These are phyloP conservation scores for Xiphophorus birchmanni DNA, from an alignment of 2,797 vertebrate species.

Conservation along the genomic window DNA sequence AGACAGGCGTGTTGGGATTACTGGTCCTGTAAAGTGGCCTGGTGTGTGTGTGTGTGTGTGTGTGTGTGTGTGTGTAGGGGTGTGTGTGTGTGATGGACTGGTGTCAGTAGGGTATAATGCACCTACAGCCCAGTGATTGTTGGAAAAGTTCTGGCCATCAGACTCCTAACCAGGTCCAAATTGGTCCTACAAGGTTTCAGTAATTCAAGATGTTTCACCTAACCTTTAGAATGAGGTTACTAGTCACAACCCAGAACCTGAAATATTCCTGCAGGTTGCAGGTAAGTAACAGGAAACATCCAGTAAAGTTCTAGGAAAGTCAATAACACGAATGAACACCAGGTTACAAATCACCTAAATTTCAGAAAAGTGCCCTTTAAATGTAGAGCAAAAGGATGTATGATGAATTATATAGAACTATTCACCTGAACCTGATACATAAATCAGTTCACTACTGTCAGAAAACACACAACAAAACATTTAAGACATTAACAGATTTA, in stretches of 20 bases:
- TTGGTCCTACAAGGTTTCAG: not conserved
- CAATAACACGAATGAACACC: not conserved
- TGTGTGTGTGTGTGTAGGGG: too few species aligned
- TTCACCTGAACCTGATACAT: not conserved
- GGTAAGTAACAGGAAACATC: too few species aligned
- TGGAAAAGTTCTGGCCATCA: not conserved
- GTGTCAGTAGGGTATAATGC: not conserved
- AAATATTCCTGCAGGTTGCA: too few species aligned
- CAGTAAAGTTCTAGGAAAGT: too few species aligned
- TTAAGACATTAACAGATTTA: not conserved
- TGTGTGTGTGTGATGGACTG: not conserved
- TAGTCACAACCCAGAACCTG: too few species aligned
- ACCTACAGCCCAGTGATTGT: not conserved
- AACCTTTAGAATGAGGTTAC: not conserved
- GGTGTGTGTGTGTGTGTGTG: not conserved
- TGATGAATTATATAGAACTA: not conserved
- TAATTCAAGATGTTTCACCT: not conserved
- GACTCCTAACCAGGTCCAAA: not conserved
- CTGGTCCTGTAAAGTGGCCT: not conserved
- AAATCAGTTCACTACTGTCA: not conserved
- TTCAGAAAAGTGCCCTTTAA: not conserved
- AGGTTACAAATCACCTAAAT: not conserved
- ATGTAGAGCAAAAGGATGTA: not conserved
- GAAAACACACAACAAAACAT: not conserved
- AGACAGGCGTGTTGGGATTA: not conserved